Percentiles rank a stretch among this genome's conserved stretches.
Conservation (phyloP, 2,888 invertebrate genomes). For the Gisinianus flammeolus region DNA sequence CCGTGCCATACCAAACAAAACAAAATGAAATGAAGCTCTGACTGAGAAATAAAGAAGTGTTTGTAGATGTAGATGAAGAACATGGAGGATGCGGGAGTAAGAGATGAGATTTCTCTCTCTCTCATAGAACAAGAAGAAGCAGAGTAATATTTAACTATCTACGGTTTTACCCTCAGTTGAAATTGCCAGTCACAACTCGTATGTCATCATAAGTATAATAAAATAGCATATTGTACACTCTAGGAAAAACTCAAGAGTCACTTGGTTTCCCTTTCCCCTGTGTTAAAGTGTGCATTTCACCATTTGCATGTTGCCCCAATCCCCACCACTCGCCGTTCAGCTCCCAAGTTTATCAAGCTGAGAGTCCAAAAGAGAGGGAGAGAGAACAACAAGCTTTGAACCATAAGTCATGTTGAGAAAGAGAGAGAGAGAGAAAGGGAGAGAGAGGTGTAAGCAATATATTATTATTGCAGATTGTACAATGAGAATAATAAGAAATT, state of each 20-base stretch:
- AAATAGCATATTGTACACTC: slow-evolving; percentile 9
- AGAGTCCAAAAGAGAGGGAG: slow-evolving; percentile 9
- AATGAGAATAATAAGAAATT: too few species aligned
- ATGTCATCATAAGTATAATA: slow-evolving; percentile 9
- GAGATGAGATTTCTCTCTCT: neutral
- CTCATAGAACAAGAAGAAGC: neutral
- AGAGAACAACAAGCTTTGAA: slow-evolving; percentile 3
- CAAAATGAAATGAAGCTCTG: neutral
- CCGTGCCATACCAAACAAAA: neutral
- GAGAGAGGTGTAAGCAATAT: neutral
- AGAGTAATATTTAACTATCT: neutral
- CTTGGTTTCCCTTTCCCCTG: neutral
- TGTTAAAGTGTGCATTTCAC: neutral
- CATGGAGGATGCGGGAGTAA: neutral
- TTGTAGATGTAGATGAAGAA: neutral
- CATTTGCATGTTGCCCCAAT: neutral
- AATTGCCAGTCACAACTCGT: neutral
- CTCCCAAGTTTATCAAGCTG: neutral
- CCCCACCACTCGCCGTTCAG: too few species aligned
- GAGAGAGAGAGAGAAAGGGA: too few species aligned
- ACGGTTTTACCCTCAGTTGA: neutral
- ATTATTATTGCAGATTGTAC: neutral
- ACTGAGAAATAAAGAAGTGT: neutral
- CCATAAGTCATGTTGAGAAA: neutral
- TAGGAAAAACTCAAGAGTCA: too few species aligned